Evolutionary conservation across 2,113 vertebrate genomes (phyloP).

Genomic region (Equus quagga): DNA sequence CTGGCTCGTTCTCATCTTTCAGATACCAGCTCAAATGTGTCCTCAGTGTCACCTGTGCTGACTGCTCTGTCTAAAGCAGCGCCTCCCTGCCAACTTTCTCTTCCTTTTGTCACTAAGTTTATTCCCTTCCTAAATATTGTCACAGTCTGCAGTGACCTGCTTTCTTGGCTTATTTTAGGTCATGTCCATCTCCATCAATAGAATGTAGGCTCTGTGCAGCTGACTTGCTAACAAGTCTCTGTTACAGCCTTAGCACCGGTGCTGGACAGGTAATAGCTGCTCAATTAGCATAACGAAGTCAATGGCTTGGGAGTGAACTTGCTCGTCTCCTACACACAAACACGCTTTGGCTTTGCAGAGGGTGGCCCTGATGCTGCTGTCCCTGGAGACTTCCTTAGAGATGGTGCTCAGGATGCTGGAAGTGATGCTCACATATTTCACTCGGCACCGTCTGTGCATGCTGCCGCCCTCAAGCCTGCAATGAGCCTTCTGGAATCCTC

Average conservation of each 20-base stretch:
- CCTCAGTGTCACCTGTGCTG: neutral
- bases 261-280: neutral
- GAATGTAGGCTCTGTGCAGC: neutral
- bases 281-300: neutral
- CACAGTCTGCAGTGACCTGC: neutral
- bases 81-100: neutral
- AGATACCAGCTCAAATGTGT: neutral
- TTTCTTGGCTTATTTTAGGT: constrained; percentile 10
- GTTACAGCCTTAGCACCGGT: neutral
- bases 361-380: neutral
- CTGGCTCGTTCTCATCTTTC: neutral
- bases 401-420: neutral
- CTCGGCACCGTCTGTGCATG: neutral
- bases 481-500: constrained; percentile 26
- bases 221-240: neutral
- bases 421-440: neutral
- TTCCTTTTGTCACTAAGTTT: neutral
- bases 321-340: neutral
- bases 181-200: neutral
- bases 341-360: neutral
- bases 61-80: neutral
- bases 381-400: neutral
- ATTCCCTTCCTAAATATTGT: neutral
- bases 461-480: neutral
- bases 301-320: neutral